phyloP scores from a whole-genome alignment of 2,797 vertebrate genomes.

The Sphaeramia orbicularis region DNA sequence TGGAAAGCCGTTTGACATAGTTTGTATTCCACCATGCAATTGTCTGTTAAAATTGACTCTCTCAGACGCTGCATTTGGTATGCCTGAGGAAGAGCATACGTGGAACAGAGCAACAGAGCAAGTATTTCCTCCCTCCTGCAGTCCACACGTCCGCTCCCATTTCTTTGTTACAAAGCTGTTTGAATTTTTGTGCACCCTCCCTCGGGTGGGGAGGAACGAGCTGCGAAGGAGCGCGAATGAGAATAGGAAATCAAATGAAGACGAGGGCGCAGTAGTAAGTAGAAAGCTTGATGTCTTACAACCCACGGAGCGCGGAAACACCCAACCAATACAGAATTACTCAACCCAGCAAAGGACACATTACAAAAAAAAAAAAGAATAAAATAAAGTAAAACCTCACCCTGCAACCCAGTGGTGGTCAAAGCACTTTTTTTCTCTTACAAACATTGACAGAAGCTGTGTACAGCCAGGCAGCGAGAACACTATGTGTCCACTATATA shows the following conservation, averaged over 20 bases:
- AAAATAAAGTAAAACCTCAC: conserved; percentile 31
- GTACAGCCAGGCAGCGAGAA: conserved; percentile 73
- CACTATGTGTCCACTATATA: conserved; percentile 51
- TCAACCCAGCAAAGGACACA: conserved; percentile 63
- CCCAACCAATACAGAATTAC: conserved; percentile 73
- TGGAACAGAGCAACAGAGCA: conserved; percentile 61
- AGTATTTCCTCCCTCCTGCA: conserved; percentile 43
- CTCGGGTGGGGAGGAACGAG: conserved; percentile 40
- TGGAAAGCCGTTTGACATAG: conserved; percentile 47
- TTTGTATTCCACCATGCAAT: conserved; percentile 66
- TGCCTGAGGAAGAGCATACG: conserved; percentile 52
- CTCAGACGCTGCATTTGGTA: conserved; percentile 54
- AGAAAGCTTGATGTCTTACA: conserved; percentile 68
- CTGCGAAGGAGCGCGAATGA: conserved; percentile 44
- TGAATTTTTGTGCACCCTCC: conserved; percentile 49
- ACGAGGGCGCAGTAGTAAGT: conserved; percentile 50
- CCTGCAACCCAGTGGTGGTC: conserved; percentile 56
- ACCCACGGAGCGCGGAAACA: conserved; percentile 71
- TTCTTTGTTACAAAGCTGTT: conserved; percentile 62
- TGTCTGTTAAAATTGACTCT: conserved; percentile 53
- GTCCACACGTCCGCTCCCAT: conserved; percentile 54
- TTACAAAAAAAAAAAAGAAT: conserved; percentile 45
- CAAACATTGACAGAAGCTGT: conserved; percentile 79
- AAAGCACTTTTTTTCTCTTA: conserved; percentile 57
- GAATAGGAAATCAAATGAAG: conserved; percentile 73